A percentile compares a stretch with the other conserved stretches of the same genome.
Evolutionary conservation across 2,113 vertebrate species (phyloP).

Genomic region (Neogale vison): DNA sequence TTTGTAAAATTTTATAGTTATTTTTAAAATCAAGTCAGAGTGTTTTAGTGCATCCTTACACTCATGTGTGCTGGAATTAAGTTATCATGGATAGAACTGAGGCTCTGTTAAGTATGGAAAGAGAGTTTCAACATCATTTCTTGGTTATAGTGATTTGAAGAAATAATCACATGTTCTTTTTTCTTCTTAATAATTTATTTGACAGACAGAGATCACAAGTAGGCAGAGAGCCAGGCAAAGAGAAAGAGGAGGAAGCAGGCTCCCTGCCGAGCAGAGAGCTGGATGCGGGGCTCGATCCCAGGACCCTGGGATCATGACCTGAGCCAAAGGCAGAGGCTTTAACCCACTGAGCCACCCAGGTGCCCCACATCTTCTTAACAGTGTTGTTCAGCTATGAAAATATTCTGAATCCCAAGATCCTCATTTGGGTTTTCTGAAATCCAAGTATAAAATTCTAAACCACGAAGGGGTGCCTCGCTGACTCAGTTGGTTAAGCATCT

Average conservation of each 20-base stretch:
- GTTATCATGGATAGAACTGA: not conserved
- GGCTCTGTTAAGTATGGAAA: not conserved
- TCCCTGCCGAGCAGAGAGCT: no score
- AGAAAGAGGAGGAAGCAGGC: no score
- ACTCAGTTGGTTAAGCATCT: not conserved
- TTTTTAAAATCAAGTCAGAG: not conserved
- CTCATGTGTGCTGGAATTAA: not conserved
- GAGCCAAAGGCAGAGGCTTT: no score
- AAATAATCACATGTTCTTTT: not conserved
- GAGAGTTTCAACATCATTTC: not conserved
- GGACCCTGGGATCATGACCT: no score
- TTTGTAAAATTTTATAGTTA: not conserved
- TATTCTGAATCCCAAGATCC: not conserved
- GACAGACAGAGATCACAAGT: no score
- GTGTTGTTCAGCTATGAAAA: not conserved
- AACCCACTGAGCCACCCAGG: no score
- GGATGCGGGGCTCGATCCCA: no score
- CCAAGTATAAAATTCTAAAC: not conserved
- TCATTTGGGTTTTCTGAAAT: not conserved
- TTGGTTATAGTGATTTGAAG: not conserved
- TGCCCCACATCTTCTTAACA: not conserved
- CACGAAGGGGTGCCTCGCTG: not conserved
- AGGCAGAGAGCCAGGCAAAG: no score
- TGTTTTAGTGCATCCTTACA: not conserved
- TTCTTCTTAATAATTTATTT: no score